A percentile compares a stretch with the other conserved stretches of the same genome.
These are phyloP conservation scores for Lottia scabra DNA, from an alignment of 2,888 invertebrate genomes.

Conservation along the genomic window DNA sequence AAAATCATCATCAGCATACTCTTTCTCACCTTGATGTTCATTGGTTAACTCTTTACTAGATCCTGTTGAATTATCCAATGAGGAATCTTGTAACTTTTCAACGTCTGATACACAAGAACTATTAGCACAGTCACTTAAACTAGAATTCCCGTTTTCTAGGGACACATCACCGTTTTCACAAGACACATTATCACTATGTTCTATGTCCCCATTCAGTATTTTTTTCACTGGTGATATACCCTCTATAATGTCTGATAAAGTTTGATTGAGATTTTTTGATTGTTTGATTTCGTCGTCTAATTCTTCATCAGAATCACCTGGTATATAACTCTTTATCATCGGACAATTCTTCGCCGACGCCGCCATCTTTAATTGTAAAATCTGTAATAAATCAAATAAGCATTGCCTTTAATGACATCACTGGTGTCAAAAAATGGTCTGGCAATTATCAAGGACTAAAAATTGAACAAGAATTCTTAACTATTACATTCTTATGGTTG, in stretches of 20 bases:
- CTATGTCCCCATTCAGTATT: neutral
- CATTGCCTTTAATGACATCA: no score
- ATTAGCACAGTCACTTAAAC: neutral
- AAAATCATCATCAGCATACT: conserved; percentile 12
- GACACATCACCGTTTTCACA: conserved; percentile 10
- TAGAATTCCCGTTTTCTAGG: neutral
- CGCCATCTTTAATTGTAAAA: conserved; percentile 62
- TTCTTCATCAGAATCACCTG: conserved; percentile 48
- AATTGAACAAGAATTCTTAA: no score
- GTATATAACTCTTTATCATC: conserved; percentile 39
- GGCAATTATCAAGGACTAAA: no score
- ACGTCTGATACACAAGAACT: neutral
- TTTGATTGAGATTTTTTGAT: conserved; percentile 56
- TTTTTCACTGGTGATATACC: conserved; percentile 32
- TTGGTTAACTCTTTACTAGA: neutral
- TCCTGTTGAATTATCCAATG: neutral
- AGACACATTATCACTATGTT: neutral
- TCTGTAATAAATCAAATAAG: conserved; percentile 43
- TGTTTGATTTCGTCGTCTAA: conserved; percentile 51
- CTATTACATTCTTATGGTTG: no score
- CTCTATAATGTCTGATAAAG: conserved; percentile 59
- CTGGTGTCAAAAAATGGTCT: neutral
- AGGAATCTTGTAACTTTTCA: neutral
- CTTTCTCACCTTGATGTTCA: conserved; percentile 3
- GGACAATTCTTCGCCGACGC: conserved; percentile 34